phyloP scores from a whole-genome alignment of 2,888 invertebrate genomes.

The Tetragonula carbonaria region DNA sequence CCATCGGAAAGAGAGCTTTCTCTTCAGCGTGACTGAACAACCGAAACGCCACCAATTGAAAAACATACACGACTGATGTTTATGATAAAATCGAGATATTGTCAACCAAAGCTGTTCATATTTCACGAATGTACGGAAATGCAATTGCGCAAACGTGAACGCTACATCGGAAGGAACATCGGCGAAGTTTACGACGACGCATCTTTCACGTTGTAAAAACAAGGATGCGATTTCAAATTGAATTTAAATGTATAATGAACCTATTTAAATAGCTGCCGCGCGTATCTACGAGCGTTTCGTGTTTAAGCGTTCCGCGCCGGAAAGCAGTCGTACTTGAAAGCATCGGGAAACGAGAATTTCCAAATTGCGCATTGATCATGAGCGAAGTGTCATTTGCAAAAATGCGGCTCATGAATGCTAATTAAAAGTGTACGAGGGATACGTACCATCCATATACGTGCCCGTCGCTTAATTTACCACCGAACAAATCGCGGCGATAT shows the following conservation, averaged over 20 bases:
- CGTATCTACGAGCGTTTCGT: background rate
- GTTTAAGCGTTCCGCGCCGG: background rate
- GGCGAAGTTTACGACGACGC: background rate
- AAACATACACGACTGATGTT: background rate
- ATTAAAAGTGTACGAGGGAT: slow-evolving; percentile 64
- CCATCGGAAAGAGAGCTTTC: background rate
- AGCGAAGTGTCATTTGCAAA: slow-evolving; percentile 39
- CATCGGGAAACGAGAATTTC: slow-evolving; percentile 26
- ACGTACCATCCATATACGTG: slow-evolving; percentile 61
- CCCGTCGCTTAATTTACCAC: slow-evolving; percentile 59
- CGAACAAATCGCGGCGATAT: slow-evolving; percentile 56
- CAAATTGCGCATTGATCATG: slow-evolving; percentile 49
- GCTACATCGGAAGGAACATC: background rate
- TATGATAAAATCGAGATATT: background rate
- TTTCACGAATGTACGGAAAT: too few species aligned
- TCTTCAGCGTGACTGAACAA: background rate
- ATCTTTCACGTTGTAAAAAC: background rate
- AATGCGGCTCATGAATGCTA: slow-evolving; percentile 57
- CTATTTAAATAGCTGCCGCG: background rate
- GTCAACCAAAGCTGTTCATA: background rate
- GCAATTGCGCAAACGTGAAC: background rate
- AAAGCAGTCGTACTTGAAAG: background rate
- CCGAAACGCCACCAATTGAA: background rate
- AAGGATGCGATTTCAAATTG: background rate
- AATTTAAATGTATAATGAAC: background rate